Evolutionary conservation across 2,888 invertebrate genomes (phyloP).

Genomic region (Leptinotarsa juncta): DNA sequence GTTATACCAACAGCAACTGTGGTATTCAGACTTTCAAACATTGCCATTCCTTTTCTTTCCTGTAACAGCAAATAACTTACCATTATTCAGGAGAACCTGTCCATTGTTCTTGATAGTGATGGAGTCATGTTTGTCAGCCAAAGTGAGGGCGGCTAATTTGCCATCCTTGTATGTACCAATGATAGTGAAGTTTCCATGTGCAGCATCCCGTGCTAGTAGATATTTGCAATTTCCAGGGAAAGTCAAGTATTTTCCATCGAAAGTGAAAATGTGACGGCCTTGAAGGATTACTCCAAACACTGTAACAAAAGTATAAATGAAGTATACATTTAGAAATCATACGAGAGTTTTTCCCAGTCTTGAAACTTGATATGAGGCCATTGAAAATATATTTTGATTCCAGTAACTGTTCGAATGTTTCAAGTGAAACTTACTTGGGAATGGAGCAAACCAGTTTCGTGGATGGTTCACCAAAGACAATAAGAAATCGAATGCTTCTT

Average conservation of each 20-base stretch:
- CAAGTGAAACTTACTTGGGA: slow-evolving; percentile 68
- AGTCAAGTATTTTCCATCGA: slow-evolving; percentile 84
- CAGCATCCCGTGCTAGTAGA: slow-evolving; percentile 84
- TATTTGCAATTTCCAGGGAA: slow-evolving; percentile 89
- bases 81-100: slow-evolving; percentile 74
- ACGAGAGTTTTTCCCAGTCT: no score
- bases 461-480: slow-evolving; percentile 69
- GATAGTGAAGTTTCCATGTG: slow-evolving; percentile 88
- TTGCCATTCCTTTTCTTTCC: background rate
- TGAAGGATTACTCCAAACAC: slow-evolving; percentile 80
- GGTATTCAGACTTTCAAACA: no score
- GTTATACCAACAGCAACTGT: slow-evolving; percentile 4
- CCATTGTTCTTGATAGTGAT: slow-evolving; percentile 68
- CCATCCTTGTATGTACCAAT: slow-evolving; percentile 78
- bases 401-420: no score
- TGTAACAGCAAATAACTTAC: slow-evolving; percentile 34
- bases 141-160: slow-evolving; percentile 74
- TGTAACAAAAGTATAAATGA: slow-evolving; percentile 57
- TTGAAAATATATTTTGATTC: no score
- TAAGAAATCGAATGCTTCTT: slow-evolving; percentile 67
- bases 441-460: slow-evolving; percentile 73
- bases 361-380: no score
- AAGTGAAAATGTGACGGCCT: slow-evolving; percentile 88
- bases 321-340: no score
- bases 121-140: slow-evolving; percentile 77